Evolutionary conservation across 2,888 invertebrate species (phyloP), one percentile per base, ranked within the genome.

Genomic region (Spodoptera picta): DNA sequence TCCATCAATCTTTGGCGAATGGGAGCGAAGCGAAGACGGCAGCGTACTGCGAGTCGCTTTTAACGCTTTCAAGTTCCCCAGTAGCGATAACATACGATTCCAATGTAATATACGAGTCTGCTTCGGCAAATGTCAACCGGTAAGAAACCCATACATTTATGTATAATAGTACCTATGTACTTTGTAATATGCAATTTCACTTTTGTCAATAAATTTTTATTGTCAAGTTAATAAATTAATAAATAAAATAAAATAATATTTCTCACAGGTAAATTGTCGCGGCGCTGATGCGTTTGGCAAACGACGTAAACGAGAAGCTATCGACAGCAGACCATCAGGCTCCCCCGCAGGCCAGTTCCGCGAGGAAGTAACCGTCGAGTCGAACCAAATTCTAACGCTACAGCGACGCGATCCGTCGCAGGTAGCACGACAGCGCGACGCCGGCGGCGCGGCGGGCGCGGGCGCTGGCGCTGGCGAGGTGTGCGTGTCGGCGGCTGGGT

Each of bases 21-120:
- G 98, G 98, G 97, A 98, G 79, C 97, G 98, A 83, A 97, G 97
- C 86, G 96, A 97, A 23, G 98, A 98, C 68, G 97, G 97, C 55
- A 98, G 98, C 87, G 97, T 98, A 23, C 92, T 99, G 57, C 95
- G 97, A 86, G 98, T 98, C 72, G 97, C 97, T 80, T 98, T 99
- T 91, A 98, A 98, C 87, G 98, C 98, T 3, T 98, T 98, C 90
- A 98, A 98, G 87, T 99, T 98, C 96, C 98, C 98, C 0, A 98
- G 97, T 81, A 98, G 98, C 84, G 98, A 98, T 85, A 98, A 98
- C 85, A 98, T 98, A 82, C 95, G 98, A 90, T 98, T 99, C 97
- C 98, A 98, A 90, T 98, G 98, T 90, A 98, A 98, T 89, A 98
- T 98, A 82, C 96, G 98, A 67, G 98, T 99, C 10, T 98, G 98